These are phyloP conservation scores for Cordilura impudica DNA, from an alignment of 2,888 invertebrate genomes.

Conservation along the genomic window DNA sequence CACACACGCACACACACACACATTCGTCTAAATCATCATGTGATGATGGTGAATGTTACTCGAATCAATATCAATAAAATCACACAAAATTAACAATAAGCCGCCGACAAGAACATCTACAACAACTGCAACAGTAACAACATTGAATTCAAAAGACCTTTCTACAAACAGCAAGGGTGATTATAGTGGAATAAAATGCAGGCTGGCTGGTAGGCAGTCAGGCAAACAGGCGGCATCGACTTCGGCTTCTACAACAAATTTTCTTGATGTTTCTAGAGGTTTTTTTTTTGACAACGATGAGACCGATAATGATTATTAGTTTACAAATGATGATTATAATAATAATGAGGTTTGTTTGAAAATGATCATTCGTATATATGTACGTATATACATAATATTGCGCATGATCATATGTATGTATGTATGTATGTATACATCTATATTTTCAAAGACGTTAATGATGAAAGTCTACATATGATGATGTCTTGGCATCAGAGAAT, in stretches of 20 bases:
- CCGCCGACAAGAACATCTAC: slow-evolving; percentile 29
- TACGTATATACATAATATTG: too few species aligned
- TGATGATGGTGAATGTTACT: not conserved
- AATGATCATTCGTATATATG: too few species aligned
- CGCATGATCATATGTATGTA: too few species aligned
- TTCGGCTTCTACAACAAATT: not conserved
- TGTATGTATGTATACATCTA: too few species aligned
- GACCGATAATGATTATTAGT: slow-evolving; percentile 15
- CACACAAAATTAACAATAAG: slow-evolving; percentile 45
- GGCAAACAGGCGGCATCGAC: not conserved
- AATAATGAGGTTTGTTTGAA: slow-evolving; percentile 24
- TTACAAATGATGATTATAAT: slow-evolving; percentile 2
- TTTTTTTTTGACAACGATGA: slow-evolving; percentile 37
- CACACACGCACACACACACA: not conserved
- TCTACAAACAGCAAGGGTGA: slow-evolving; percentile 5
- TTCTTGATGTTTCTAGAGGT: slow-evolving; percentile 31
- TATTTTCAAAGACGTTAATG: not conserved
- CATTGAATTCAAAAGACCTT: slow-evolving; percentile 27
- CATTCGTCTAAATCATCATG: not conserved
- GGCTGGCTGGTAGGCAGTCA: not conserved
- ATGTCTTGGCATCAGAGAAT: slow-evolving; percentile 31
- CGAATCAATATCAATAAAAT: slow-evolving; percentile 47
- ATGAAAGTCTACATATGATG: slow-evolving; percentile 10
- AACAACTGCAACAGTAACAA: not conserved
- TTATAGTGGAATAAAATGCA: not conserved